Percentiles rank a stretch among this genome's conserved stretches.
Evolutionary conservation across 2,113 vertebrate species (phyloP).

Genomic region (Piaya cayana): DNA sequence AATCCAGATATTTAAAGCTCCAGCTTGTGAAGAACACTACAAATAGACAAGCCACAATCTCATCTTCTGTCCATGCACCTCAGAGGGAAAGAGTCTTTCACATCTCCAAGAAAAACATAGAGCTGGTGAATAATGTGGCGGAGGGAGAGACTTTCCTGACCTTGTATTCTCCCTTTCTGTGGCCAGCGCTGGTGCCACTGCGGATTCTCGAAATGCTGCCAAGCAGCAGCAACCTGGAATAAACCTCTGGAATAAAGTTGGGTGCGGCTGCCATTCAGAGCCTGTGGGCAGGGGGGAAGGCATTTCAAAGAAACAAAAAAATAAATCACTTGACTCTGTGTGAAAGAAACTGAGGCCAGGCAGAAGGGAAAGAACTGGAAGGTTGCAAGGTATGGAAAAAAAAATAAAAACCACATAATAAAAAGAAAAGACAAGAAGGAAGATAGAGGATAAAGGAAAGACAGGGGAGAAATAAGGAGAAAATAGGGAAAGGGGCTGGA

Average conservation of each 20-base stretch:
- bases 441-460: background rate
- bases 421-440: background rate
- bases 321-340: background rate
- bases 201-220: background rate
- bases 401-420: too few species aligned
- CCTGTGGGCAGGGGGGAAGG: background rate
- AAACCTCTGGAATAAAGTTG: slow-evolving; percentile 47
- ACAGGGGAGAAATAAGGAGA: fast-evolving
- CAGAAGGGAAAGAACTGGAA: background rate
- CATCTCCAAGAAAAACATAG: background rate
- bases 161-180: slow-evolving; percentile 2
- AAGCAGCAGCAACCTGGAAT: slow-evolving; percentile 39
- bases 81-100: background rate
- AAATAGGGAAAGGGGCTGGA: background rate
- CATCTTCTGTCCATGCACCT: background rate
- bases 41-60: background rate
- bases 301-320: background rate
- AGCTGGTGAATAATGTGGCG: background rate
- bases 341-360: background rate
- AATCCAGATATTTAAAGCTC: too few species aligned
- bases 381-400: background rate
- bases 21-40: background rate
- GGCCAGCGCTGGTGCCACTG: background rate
- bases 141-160: background rate
- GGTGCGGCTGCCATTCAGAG: background rate